Evolutionary conservation across 1,140 invertebrate genomes (phyloP), one percentile per base, ranked within the genome.

Genomic region (Camponotus floridanus): DNA sequence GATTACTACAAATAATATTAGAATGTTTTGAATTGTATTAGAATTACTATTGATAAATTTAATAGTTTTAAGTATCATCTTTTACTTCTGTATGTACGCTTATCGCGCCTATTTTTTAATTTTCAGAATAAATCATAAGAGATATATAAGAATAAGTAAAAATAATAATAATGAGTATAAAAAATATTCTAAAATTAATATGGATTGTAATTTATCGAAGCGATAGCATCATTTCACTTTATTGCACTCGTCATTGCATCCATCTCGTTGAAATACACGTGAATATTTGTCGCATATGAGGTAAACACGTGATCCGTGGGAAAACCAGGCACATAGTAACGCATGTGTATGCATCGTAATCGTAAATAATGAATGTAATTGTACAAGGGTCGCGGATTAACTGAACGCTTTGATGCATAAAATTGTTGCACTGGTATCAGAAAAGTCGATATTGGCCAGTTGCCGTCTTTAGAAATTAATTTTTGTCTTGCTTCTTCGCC

Each of bases 351-450:
- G 39, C 31, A 62, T n/a, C 18, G 7, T 15, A 55, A 45, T 61
- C 31, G 79, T 73, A 83, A 83, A 83, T 83, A 83, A 83, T 73
- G 39, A 61, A 73, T 62, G 79, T 71, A 61, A 48, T 74, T 33
- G 7, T 13, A 3, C 31, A 48, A 55, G 48, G 13, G 6, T 26
- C 11, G 48, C 15, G 45, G 21, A 15, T 83, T 62, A 48, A 15
- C n/a, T 13, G 31, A n/a, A 21, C 31, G 68, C 79, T 83, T 73
- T 26, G 68, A 15, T 18, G 36, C 13, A 48, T 83, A 48, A 48
- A 83, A 74, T 61, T 61, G 57, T 74, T 31, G 64, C 64, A 70
- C 39, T 31, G 62, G 11, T 68, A 36, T 55, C 33, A 33, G 6
- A 18, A 68, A 33, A 64, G 18, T 80, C 33, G 45, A 68, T 70